phyloP scores from a whole-genome alignment of 2,113 vertebrate genomes.

The Seriola aureovittata region DNA sequence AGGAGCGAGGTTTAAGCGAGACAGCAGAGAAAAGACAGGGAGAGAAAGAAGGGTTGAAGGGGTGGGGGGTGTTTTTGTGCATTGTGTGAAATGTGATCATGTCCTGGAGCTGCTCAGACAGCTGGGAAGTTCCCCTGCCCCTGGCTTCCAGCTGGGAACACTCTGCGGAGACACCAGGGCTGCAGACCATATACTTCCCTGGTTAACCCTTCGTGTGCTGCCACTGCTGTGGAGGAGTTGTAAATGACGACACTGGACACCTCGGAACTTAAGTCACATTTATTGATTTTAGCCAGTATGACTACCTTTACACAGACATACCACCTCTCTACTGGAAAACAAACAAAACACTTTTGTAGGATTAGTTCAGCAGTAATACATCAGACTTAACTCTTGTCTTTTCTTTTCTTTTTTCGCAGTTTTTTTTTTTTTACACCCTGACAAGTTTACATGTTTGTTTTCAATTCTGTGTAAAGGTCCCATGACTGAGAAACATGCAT shows the following conservation, averaged over 20 bases:
- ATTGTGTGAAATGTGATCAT: slow-evolving; percentile 79
- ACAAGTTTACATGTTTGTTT: slow-evolving; percentile 81
- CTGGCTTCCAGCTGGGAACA: slow-evolving; percentile 66
- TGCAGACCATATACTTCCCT: slow-evolving; percentile 42
- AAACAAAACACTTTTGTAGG: slow-evolving; percentile 80
- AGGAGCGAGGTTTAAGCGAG: slow-evolving; percentile 41
- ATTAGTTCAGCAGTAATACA: slow-evolving; percentile 83
- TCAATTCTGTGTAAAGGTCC: slow-evolving; percentile 93
- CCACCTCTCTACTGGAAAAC: slow-evolving; percentile 83
- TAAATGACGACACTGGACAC: slow-evolving; percentile 56
- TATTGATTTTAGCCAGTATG: slow-evolving; percentile 92
- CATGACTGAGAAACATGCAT: slow-evolving; percentile 96
- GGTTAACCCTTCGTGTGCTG: slow-evolving; percentile 66
- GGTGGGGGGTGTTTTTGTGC: slow-evolving; percentile 59
- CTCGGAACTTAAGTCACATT: slow-evolving; percentile 86
- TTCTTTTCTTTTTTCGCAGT: slow-evolving; percentile 41
- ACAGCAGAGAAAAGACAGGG: slow-evolving; percentile 37
- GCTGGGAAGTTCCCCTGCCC: slow-evolving; percentile 75
- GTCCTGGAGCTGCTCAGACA: slow-evolving; percentile 71
- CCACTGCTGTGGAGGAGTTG: slow-evolving; percentile 22
- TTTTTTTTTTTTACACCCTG: slow-evolving; percentile 50
- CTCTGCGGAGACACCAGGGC: slow-evolving; percentile 51
- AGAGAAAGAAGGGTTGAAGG: background rate
- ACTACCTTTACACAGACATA: slow-evolving; percentile 92
- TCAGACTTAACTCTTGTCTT: slow-evolving; percentile 75